phyloP scores from a whole-genome alignment of 2,113 vertebrate species.

The Anser cygnoides region DNA sequence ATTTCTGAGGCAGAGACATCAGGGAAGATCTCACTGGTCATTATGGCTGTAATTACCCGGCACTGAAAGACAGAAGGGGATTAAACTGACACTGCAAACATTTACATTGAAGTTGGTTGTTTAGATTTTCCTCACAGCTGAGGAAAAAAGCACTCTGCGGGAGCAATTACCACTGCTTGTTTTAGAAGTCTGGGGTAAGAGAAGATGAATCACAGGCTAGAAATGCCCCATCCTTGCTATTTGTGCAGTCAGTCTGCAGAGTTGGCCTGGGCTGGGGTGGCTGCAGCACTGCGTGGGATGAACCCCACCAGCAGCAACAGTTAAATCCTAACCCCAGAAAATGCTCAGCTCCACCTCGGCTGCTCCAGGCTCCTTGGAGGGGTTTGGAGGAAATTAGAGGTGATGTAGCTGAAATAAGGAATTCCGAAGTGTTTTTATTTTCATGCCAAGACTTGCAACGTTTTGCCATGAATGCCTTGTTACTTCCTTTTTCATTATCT shows the following conservation, averaged over 20 bases:
- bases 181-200: not conserved
- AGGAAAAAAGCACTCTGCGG: not conserved
- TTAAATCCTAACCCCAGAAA: not conserved
- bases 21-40: not conserved
- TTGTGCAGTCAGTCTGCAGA: rapidly evolving
- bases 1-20: not conserved
- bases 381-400: not conserved
- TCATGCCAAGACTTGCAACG: not conserved
- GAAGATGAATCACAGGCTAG: not conserved
- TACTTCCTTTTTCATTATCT: not conserved
- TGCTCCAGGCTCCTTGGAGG: not conserved
- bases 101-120: not conserved
- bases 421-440: not conserved
- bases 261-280: rapidly evolving
- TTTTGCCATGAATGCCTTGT: not conserved
- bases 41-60: not conserved
- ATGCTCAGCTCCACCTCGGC: not conserved
- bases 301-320: rapidly evolving
- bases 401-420: not conserved
- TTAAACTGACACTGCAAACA: not conserved
- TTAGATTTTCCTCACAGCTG: not conserved
- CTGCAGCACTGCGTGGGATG: not conserved
- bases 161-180: not conserved
- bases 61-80: not conserved
- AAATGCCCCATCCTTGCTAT: not conserved